Evolutionary conservation across 1,140 invertebrate species (phyloP).

Genomic region (Harlomillsia oculata): DNA sequence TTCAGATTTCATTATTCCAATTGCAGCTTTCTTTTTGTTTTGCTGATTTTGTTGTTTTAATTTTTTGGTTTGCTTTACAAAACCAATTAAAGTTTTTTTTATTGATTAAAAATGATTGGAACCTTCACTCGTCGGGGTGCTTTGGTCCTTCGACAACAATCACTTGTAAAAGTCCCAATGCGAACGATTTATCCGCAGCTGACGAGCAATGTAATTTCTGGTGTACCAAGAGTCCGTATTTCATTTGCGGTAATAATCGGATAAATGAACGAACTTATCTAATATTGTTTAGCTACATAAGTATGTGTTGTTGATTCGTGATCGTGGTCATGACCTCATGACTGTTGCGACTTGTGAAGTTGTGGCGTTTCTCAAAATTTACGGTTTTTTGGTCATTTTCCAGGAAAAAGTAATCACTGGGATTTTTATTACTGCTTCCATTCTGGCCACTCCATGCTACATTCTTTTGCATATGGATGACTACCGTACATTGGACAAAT

Average conservation of each 20-base stretch:
- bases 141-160: background rate
- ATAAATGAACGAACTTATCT: background rate
- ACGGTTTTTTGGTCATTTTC: background rate
- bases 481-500: too few relatives aligned
- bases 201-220: slow-evolving; percentile 21
- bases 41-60: too few relatives aligned
- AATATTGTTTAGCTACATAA: too few relatives aligned
- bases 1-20: too few relatives aligned
- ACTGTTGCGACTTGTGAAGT: background rate
- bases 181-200: slow-evolving; percentile 22
- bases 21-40: too few relatives aligned
- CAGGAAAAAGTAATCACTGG: slow-evolving; percentile 27
- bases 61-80: too few relatives aligned
- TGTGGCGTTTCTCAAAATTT: background rate
- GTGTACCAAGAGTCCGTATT: slow-evolving; percentile 25
- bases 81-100: too few relatives aligned
- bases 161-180: slow-evolving; percentile 9
- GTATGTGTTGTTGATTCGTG: too few relatives aligned
- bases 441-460: slow-evolving; percentile 27
- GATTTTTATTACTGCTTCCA: slow-evolving; percentile 9
- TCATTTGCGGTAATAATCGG: slow-evolving; percentile 16
- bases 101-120: slow-evolving; percentile 7
- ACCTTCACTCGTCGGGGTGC: background rate
- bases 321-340: too few relatives aligned
- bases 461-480: slow-evolving; percentile 24